phyloP scores from a whole-genome alignment of 2,797 vertebrate genomes.

The Mormyrops attenuatus region DNA sequence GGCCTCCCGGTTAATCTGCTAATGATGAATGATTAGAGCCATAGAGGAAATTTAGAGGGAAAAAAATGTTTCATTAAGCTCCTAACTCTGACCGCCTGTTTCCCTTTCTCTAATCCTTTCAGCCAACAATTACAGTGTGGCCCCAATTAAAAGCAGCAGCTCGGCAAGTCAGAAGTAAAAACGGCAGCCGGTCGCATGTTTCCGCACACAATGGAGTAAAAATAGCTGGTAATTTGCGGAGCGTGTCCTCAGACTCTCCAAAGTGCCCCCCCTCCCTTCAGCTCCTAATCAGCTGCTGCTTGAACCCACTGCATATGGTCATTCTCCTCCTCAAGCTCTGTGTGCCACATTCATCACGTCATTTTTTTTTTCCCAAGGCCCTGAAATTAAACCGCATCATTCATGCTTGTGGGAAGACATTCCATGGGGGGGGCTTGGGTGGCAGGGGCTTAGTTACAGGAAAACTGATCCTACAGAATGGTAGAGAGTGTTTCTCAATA shows the following conservation, averaged over 20 bases:
- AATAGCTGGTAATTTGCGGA: neutral
- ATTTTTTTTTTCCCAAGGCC: neutral
- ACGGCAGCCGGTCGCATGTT: neutral
- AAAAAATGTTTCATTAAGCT: constrained; percentile 20
- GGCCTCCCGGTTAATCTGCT: constrained; percentile 7
- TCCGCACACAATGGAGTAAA: neutral
- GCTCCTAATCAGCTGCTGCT: neutral
- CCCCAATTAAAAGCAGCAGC: constrained; percentile 9
- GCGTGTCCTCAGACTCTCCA: neutral
- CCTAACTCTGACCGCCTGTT: neutral
- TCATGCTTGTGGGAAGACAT: neutral
- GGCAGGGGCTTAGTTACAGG: neutral
- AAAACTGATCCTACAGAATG: neutral
- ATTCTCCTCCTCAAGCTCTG: neutral
- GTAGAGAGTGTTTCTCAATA: neutral
- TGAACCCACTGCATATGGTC: neutral
- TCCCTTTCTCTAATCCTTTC: constrained; percentile 14
- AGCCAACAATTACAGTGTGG: constrained; percentile 10
- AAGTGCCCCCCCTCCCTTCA: neutral
- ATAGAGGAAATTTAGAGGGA: neutral
- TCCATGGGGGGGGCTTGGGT: neutral
- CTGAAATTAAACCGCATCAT: neutral
- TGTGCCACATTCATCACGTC: neutral
- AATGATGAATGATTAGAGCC: neutral
- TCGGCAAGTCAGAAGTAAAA: neutral